Percentiles rank a stretch among this genome's conserved stretches.
phyloP scores from a whole-genome alignment of 2,113 vertebrate genomes.

The Dunckerocampus dactyliophorus region DNA sequence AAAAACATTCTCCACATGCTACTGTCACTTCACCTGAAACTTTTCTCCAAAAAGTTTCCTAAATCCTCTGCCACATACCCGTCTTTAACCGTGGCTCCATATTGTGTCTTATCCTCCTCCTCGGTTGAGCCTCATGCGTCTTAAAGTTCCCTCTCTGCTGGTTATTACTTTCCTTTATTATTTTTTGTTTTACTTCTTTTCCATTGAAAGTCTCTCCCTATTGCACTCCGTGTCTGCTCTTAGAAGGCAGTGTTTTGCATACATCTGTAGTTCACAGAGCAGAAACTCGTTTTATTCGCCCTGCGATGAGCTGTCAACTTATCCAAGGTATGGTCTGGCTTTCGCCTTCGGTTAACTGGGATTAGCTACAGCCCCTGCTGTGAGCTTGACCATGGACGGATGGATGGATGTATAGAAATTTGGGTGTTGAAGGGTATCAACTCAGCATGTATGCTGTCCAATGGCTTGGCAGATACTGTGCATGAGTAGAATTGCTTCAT shows the following conservation, averaged over 20 bases:
- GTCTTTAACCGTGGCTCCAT: neutral
- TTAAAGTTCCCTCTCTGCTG: constrained; percentile 17
- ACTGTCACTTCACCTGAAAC: neutral
- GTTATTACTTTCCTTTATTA: constrained; percentile 3
- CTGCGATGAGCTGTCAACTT: too few species aligned
- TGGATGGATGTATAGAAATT: neutral
- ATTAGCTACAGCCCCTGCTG: too few species aligned
- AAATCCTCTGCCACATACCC: constrained; percentile 15
- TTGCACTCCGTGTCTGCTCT: constrained; percentile 6
- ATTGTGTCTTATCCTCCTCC: constrained; percentile 6
- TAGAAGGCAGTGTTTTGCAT: neutral
- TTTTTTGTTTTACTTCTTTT: constrained; percentile 7
- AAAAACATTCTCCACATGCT: too few species aligned
- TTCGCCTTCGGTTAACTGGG: too few species aligned
- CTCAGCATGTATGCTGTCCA: neutral
- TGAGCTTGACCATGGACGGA: too few species aligned
- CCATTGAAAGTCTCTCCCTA: constrained; percentile 5
- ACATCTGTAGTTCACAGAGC: too few species aligned
- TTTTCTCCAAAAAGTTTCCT: neutral
- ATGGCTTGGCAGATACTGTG: neutral
- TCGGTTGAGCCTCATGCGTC: constrained; percentile 6
- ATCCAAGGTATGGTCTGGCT: too few species aligned
- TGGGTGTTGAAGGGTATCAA: neutral
- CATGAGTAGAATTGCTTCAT: neutral
- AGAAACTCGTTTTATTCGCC: too few species aligned